These are phyloP conservation scores for Leptogaster cylindrica DNA, from an alignment of 2,888 invertebrate genomes.

Conservation along the genomic window DNA sequence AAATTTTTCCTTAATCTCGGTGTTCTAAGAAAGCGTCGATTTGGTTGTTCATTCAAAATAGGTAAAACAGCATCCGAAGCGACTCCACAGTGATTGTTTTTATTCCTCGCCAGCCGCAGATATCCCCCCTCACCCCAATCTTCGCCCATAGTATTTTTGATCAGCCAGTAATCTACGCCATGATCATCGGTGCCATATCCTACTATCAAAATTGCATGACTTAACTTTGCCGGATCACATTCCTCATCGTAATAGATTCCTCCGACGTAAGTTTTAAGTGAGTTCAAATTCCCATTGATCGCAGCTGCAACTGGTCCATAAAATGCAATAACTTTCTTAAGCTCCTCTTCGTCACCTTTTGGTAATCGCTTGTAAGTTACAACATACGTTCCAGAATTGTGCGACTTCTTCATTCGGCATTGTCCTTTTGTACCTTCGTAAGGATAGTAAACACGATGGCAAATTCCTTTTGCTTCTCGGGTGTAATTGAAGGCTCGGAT, in stretches of 20 bases:
- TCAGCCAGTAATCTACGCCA: conserved; percentile 43
- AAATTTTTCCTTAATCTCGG: too few relatives aligned
- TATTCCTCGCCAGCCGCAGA: conserved; percentile 82
- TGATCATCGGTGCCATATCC: conserved; percentile 42
- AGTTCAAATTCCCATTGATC: conserved; percentile 30
- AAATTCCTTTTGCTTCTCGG: not conserved
- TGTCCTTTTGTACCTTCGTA: not conserved
- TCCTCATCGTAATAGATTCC: conserved; percentile 42
- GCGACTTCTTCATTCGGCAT: not conserved
- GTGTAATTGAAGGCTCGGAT: conserved; percentile 20
- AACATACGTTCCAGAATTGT: conserved; percentile 1
- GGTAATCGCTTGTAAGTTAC: conserved; percentile 14
- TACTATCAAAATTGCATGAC: conserved; percentile 41
- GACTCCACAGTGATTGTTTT: conserved; percentile 80
- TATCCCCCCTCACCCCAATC: conserved; percentile 67
- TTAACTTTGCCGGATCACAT: conserved; percentile 5
- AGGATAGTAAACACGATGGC: conserved; percentile 22
- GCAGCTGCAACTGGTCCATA: conserved; percentile 42
- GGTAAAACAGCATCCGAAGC: conserved; percentile 80
- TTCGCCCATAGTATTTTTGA: conserved; percentile 70
- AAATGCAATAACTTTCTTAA: conserved; percentile 36
- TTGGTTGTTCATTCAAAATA: conserved; percentile 67
- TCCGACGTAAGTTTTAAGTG: conserved; percentile 32
- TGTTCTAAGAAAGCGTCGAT: not conserved
- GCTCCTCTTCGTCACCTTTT: conserved; percentile 37